phyloP scores from a whole-genome alignment of 2,797 vertebrate genomes.

The Myioborus miniatus region DNA sequence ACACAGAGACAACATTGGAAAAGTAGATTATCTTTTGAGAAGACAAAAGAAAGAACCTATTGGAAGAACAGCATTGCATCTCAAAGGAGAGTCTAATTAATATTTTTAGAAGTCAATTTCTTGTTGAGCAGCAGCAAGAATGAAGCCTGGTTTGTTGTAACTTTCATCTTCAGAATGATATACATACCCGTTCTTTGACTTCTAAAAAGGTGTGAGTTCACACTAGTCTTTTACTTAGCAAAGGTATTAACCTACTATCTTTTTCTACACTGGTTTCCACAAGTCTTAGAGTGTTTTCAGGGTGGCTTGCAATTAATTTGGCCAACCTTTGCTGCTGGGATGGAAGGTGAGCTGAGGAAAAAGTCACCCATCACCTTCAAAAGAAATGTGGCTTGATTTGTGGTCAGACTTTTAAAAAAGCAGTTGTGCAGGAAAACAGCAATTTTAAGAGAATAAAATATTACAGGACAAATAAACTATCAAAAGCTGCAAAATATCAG shows the following conservation, averaged over 20 bases:
- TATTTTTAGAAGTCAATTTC: background rate
- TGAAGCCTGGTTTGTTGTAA: background rate
- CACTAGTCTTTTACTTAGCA: background rate
- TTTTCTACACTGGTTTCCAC: background rate
- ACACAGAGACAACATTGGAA: background rate
- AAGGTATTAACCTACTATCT: background rate
- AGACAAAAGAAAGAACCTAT: background rate
- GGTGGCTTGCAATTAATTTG: background rate
- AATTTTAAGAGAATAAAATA: background rate
- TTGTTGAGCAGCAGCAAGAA: background rate
- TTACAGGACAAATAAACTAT: background rate
- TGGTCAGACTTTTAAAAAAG: background rate
- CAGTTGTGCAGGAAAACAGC: background rate
- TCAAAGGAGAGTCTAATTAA: background rate
- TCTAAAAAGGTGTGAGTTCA: background rate
- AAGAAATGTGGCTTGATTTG: background rate
- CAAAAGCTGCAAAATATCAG: background rate
- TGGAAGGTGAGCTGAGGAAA: background rate
- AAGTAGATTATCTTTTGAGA: background rate
- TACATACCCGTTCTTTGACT: accelerated
- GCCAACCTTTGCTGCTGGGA: background rate
- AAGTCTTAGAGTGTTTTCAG: background rate
- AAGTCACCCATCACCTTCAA: background rate
- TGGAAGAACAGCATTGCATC: background rate
- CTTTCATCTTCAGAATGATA: background rate